A percentile compares a stretch with the other conserved stretches of the same genome.
Conservation (phyloP, 2,888 invertebrate genomes). For the Polydesmus complanatus region DNA sequence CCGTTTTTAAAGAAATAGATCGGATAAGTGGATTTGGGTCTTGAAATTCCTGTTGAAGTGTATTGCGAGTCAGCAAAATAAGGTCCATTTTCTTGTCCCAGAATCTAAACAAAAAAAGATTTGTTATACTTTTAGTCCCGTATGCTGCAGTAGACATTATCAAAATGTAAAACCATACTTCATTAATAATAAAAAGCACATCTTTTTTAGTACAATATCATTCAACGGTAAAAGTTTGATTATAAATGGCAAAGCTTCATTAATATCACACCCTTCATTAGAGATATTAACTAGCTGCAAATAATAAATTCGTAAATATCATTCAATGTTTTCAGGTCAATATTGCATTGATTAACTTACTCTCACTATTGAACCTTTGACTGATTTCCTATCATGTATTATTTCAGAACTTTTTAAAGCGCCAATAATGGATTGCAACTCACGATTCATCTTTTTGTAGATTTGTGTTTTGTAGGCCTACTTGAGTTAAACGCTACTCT, state of each 20-base stretch:
- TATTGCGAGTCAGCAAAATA: not conserved
- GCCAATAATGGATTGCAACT: too few relatives aligned
- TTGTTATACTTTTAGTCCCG: not conserved
- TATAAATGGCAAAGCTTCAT: not conserved
- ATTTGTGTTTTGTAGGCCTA: too few relatives aligned
- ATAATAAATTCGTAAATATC: too few relatives aligned
- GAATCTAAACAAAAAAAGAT: not conserved
- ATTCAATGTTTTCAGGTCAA: too few relatives aligned
- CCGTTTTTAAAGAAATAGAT: not conserved
- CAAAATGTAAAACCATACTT: not conserved
- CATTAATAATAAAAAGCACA: not conserved
- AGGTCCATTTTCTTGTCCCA: not conserved
- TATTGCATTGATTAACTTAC: too few relatives aligned
- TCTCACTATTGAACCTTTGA: too few relatives aligned
- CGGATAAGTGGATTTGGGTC: not conserved
- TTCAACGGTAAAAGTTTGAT: not conserved
- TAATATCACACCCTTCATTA: not conserved
- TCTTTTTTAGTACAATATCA: slow-evolving; percentile 4
- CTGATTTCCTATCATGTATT: too few relatives aligned
- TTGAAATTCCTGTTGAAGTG: not conserved
- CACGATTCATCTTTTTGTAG: too few relatives aligned
- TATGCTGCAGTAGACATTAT: not conserved
- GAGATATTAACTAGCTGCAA: not conserved
- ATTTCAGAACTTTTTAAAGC: too few relatives aligned
- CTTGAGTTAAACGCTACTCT: too few relatives aligned